Evolutionary conservation across 2,888 invertebrate species (phyloP), one percentile per base, ranked within the genome.

Genomic region (Stenichneumon culpator): DNA sequence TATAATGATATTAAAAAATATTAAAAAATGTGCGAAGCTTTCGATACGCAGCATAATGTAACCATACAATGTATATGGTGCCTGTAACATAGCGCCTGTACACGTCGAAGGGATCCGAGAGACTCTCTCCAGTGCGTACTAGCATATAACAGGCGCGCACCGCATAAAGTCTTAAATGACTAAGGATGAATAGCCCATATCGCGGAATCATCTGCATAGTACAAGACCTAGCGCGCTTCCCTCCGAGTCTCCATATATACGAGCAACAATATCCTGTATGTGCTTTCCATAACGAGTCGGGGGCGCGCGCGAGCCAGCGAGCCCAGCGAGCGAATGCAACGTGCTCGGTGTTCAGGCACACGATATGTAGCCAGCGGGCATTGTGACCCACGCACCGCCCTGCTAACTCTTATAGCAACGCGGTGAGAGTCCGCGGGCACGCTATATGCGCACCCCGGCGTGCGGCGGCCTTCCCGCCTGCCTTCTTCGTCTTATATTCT

Each of bases 151-250:
- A 82, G 36, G 22, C 72, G 70, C 82, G 89, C 88, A 87, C 83
- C 89, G 90, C 89, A 90, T 90, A 92, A 90, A 90, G 88, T 90
- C 90, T 90, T 88, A 91, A 92, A 92, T 92, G 91, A 92, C 90
- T 92, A 92, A 89, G 92, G 92, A 91, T 92, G 92, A 92, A 92
- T 92, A 91, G 92, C 88, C 90, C 89, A 90, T 92, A 93, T 93
- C 93, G 91, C 87, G 90, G 89, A 92, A 92, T 92, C 92, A 93
- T 93, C 93, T 93, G 92, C 92, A 92, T 92, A 92, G 92, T 90
- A 91, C 92, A 92, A 90, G 92, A 86, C 47, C 86, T 78, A 86
- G 86, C 79, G 86, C 88, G 88, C 91, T 91, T 91, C 90, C 89
- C 90, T 88, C 86, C 67, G 72, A 83, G 88, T 88, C 89, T 90